Conservation (phyloP, 2,797 vertebrate species). For the Rhynchotus rufescens region DNA sequence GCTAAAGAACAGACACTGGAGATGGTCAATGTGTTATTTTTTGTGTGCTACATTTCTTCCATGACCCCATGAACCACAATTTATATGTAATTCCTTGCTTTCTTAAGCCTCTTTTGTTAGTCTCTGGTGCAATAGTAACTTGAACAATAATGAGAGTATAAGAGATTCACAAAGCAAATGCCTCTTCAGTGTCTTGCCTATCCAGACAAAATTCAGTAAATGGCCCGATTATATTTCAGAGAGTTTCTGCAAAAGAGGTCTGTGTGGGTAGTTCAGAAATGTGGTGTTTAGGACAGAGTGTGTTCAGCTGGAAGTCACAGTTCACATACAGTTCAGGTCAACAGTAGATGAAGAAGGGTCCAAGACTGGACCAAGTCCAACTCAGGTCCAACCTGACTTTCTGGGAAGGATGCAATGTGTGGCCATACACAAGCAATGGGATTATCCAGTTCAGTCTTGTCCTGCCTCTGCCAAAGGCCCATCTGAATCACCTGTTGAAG, state of each 20-base stretch:
- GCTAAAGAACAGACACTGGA: conserved; percentile 44
- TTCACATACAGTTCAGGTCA: conserved; percentile 31
- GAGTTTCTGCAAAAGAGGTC: background rate
- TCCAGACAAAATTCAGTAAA: conserved; percentile 47
- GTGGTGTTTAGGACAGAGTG: background rate
- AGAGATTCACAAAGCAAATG: conserved; percentile 51
- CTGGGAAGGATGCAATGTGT: background rate
- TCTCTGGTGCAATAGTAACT: conserved; percentile 34
- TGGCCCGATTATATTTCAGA: conserved; percentile 47
- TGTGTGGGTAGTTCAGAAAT: background rate
- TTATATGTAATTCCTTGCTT: conserved; percentile 58
- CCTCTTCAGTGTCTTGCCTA: conserved; percentile 33
- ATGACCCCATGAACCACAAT: conserved; percentile 48
- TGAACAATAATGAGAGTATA: conserved; percentile 48
- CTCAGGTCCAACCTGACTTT: background rate
- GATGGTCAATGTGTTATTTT: conserved; percentile 33
- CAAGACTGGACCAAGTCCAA: background rate
- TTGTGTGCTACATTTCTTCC: conserved; percentile 34
- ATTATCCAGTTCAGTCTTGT: background rate
- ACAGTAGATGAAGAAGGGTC: background rate
- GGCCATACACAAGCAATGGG: background rate
- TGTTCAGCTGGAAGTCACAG: conserved; percentile 34
- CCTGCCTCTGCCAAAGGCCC: rapidly evolving
- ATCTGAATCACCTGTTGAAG: background rate
- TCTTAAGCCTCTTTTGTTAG: conserved; percentile 50